Evolutionary conservation across 1,140 invertebrate species (phyloP).

Genomic region (Papilio machaon): DNA sequence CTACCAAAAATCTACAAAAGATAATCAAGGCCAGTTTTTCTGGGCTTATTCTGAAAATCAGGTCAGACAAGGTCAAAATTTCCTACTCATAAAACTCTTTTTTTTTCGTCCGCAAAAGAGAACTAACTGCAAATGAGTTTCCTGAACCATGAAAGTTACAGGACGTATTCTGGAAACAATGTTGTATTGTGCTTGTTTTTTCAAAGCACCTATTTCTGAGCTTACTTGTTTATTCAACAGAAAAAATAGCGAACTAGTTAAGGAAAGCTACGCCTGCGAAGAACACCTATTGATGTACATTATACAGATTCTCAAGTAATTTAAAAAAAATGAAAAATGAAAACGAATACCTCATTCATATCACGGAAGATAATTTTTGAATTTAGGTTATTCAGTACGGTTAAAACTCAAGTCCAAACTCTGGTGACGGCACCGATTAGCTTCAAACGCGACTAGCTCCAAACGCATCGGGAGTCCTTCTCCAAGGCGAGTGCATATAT

Average conservation of each 20-base stretch:
- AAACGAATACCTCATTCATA: too few species aligned
- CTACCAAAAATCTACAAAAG: neutral
- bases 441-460: too few species aligned
- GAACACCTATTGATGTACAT: neutral
- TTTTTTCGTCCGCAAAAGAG: slow-evolving; percentile 18
- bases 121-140: slow-evolving; percentile 28
- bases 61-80: neutral
- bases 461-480: too few species aligned
- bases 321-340: too few species aligned
- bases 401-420: too few species aligned
- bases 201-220: slow-evolving; percentile 13
- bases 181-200: slow-evolving; percentile 12
- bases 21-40: neutral
- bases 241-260: neutral
- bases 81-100: slow-evolving; percentile 16
- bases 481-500: too few species aligned
- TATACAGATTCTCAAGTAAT: neutral
- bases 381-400: too few species aligned
- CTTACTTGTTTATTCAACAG: slow-evolving; percentile 9
- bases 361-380: too few species aligned
- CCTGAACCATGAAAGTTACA: slow-evolving; percentile 24
- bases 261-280: neutral
- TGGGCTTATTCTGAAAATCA: slow-evolving; percentile 4
- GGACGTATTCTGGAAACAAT: slow-evolving; percentile 19
- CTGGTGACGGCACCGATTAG: too few species aligned